phyloP scores from a whole-genome alignment of 2,113 vertebrate species.

The Phodopus roborovskii region DNA sequence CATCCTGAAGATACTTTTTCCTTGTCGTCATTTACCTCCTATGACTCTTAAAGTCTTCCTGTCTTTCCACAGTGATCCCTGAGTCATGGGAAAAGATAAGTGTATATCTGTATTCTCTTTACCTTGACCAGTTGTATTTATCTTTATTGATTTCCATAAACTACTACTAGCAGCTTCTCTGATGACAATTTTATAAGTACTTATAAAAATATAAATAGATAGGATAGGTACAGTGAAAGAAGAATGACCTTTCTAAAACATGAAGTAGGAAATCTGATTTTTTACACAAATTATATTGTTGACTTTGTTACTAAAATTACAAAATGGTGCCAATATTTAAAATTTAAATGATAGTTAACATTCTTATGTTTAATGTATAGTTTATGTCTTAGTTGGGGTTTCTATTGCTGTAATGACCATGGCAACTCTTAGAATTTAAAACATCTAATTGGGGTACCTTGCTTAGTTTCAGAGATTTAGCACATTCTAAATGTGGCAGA shows the following conservation, averaged over 20 bases:
- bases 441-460: not conserved
- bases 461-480: not conserved
- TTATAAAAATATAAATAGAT: not conserved
- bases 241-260: not conserved
- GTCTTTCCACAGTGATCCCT: not conserved
- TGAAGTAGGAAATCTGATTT: not conserved
- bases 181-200: not conserved
- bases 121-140: not conserved
- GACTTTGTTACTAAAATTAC: not conserved
- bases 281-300: not conserved
- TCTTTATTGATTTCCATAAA: not conserved
- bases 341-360: conserved; percentile 4
- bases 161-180: not conserved
- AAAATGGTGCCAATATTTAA: not conserved
- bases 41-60: not conserved
- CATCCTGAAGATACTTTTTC: not conserved
- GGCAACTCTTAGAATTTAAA: not conserved
- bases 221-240: not conserved
- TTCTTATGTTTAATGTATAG: not conserved
- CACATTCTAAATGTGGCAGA: not conserved
- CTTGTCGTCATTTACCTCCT: not conserved
- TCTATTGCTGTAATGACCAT: not conserved
- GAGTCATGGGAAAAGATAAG: not conserved
- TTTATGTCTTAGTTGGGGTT: not conserved
- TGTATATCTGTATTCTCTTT: not conserved